A percentile compares a stretch with the other conserved stretches of the same genome.
Conservation (phyloP, 2,888 invertebrate species). For the Periphyllus acericola region DNA sequence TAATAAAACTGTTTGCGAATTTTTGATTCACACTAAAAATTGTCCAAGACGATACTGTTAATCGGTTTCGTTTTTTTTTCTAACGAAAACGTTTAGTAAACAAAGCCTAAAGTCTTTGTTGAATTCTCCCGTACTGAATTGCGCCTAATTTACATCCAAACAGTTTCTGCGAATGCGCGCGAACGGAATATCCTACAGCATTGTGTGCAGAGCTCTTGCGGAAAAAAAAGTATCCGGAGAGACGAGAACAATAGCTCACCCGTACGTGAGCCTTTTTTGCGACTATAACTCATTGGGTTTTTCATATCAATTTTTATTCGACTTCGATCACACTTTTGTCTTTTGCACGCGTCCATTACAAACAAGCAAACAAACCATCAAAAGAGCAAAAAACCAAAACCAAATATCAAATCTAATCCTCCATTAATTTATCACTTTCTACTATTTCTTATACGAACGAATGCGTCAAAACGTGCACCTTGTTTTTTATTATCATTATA, state of each 20-base stretch:
- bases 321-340: conserved; percentile 9
- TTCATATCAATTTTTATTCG: conserved; percentile 1
- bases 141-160: neutral
- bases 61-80: no score
- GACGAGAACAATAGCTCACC: conserved; percentile 13
- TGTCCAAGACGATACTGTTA: no score
- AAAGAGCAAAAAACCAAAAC: neutral
- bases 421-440: neutral
- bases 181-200: neutral
- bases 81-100: no score
- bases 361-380: neutral
- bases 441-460: neutral
- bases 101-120: neutral
- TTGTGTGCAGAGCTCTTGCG: neutral
- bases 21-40: no score
- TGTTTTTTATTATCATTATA: neutral
- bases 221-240: conserved; percentile 11
- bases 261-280: neutral
- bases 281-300: neutral
- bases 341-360: neutral
- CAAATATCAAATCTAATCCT: neutral
- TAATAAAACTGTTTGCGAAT: no score
- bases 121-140: conserved; percentile 5
- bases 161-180: neutral
- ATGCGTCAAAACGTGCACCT: neutral